Evolutionary conservation across 1,140 invertebrate genomes (phyloP).

Genomic region (Drosophila triauraria): DNA sequence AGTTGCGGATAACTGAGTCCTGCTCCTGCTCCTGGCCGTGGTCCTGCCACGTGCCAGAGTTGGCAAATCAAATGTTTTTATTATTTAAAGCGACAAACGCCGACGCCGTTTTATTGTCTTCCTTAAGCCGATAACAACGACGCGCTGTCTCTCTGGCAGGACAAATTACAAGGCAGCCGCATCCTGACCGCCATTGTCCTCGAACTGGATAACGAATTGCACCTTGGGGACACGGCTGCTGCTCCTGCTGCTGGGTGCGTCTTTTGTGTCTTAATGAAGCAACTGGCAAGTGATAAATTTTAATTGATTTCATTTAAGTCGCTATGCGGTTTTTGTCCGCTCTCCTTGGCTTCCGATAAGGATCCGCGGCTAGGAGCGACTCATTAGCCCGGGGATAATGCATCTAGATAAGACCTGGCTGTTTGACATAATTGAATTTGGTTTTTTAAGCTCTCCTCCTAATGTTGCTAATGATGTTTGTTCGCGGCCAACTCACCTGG

Average conservation of each 20-base stretch:
- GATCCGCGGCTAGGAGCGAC: conserved; percentile 41
- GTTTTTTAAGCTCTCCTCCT: conserved; percentile 15
- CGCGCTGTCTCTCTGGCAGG: conserved; percentile 39
- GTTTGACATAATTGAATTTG: conserved; percentile 79
- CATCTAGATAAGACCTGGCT: conserved; percentile 65
- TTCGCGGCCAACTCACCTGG: background rate
- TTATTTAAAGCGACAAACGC: conserved; percentile 81
- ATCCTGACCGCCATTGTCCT: conserved; percentile 78
- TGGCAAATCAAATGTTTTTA: conserved; percentile 83
- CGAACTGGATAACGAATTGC: conserved; percentile 77
- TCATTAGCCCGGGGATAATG: conserved; percentile 76
- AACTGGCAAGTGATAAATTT: conserved; percentile 76
- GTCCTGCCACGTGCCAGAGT: conserved; percentile 73
- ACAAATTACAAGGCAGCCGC: conserved; percentile 78
- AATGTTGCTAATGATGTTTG: conserved; percentile 42
- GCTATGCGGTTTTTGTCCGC: conserved; percentile 25
- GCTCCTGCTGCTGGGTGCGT: background rate
- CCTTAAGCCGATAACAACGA: conserved; percentile 56
- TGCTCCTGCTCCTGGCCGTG: conserved; percentile 5
- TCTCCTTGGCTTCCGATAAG: conserved; percentile 42
- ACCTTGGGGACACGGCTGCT: conserved; percentile 65
- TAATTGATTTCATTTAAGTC: conserved; percentile 77
- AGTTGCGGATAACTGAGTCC: conserved; percentile 7
- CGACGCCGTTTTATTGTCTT: conserved; percentile 74
- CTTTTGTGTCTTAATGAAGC: conserved; percentile 71